Evolutionary conservation across 2,113 vertebrate genomes (phyloP).

Genomic region (Pelodiscus sinensis): DNA sequence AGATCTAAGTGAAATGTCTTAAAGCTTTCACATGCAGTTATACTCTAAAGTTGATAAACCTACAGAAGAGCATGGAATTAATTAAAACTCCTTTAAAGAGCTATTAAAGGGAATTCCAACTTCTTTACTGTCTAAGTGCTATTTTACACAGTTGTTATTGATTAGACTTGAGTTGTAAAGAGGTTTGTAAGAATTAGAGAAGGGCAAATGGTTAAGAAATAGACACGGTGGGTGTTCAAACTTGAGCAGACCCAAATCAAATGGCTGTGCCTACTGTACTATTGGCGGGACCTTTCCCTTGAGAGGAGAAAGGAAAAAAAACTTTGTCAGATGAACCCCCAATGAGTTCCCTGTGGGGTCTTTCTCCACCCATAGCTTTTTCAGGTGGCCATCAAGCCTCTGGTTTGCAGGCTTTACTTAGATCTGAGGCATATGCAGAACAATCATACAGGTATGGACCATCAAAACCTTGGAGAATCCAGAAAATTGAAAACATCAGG

Average conservation of each 20-base stretch:
- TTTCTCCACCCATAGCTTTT: conserved; percentile 17
- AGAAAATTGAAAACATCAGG: conserved; percentile 8
- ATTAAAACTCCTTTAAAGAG: conserved; percentile 75
- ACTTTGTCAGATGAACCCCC: background rate
- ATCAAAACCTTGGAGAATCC: background rate
- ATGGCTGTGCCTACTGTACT: conserved; percentile 49
- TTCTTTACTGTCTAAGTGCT: conserved; percentile 74
- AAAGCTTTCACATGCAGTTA: conserved; percentile 64
- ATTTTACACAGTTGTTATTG: conserved; percentile 76
- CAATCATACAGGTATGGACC: conserved; percentile 29
- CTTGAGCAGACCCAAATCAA: conserved; percentile 21
- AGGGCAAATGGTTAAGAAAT: conserved; percentile 62
- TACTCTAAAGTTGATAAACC: conserved; percentile 75
- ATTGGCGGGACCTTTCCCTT: background rate
- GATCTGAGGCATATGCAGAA: background rate
- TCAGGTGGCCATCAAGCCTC: background rate
- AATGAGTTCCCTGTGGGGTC: background rate
- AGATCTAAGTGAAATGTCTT: conserved; percentile 64
- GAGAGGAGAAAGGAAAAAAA: background rate
- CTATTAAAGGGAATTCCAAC: conserved; percentile 73
- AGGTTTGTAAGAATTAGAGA: conserved; percentile 71
- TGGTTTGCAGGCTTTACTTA: background rate
- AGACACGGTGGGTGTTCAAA: conserved; percentile 72
- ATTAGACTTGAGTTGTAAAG: conserved; percentile 76
- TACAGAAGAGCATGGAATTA: conserved; percentile 74